Conservation (phyloP, 2,797 vertebrate genomes). For the Vultur gryphus region DNA sequence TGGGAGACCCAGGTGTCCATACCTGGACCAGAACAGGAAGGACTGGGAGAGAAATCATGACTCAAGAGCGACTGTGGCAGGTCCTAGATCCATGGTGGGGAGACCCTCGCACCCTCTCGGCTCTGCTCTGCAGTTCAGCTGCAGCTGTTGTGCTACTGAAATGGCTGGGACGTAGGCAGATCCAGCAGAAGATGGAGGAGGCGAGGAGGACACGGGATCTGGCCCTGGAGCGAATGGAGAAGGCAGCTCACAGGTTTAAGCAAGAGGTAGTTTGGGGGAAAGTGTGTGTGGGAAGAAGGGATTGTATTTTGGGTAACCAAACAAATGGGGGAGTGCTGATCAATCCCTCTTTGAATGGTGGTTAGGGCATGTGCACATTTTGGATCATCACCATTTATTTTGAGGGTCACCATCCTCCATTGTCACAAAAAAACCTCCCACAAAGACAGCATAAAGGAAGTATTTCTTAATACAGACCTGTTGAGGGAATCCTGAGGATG, state of each 20-base stretch:
- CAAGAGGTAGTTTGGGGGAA: background rate
- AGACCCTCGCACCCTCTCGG: background rate
- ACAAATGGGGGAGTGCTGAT: background rate
- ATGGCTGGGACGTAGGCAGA: background rate
- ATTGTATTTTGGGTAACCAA: background rate
- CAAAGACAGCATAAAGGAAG: background rate
- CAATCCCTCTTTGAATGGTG: background rate
- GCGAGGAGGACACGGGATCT: background rate
- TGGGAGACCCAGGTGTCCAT: background rate
- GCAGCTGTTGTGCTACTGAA: background rate
- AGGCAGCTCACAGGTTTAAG: background rate
- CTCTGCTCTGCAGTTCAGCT: conserved; percentile 25
- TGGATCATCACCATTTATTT: background rate
- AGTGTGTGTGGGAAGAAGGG: background rate
- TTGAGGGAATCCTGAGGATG: background rate
- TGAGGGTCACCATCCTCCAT: background rate
- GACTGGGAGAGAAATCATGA: background rate
- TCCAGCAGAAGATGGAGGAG: conserved; percentile 44
- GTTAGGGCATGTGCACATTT: rapidly evolving
- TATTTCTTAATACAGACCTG: background rate
- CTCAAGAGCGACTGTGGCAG: background rate
- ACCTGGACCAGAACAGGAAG: background rate
- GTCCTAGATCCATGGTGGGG: background rate
- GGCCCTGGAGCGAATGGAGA: conserved; percentile 23
- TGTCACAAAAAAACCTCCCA: background rate